Percentiles rank a stretch among this genome's conserved stretches.
These are phyloP conservation scores for Muscicapa comitata DNA, from an alignment of 2,797 vertebrate species.

Conservation along the genomic window DNA sequence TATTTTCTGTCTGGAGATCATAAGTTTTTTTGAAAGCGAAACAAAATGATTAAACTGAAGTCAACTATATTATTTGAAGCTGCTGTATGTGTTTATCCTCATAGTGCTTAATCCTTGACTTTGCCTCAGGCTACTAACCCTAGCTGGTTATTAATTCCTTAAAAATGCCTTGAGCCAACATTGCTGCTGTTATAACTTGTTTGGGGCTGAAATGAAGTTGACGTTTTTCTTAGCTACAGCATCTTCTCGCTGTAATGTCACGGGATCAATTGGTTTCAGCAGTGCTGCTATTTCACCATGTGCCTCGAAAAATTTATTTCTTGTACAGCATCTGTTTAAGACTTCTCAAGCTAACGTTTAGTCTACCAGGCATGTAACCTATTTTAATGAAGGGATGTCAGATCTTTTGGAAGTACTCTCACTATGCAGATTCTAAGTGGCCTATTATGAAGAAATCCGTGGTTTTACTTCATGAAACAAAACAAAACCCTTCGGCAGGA, in stretches of 20 bases:
- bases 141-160: conserved; percentile 64
- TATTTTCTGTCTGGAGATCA: conserved; percentile 54
- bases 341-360: conserved; percentile 31
- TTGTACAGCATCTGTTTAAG: conserved; percentile 19
- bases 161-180: conserved; percentile 48
- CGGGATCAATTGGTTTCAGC: conserved; percentile 29
- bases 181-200: conserved; percentile 53
- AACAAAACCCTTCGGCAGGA: neutral
- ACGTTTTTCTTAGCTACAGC: conserved; percentile 34
- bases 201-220: conserved; percentile 44
- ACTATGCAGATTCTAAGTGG: neutral
- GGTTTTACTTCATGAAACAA: neutral
- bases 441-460: neutral
- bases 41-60: conserved; percentile 67
- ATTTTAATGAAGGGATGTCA: conserved; percentile 37
- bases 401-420: neutral
- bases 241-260: conserved; percentile 29
- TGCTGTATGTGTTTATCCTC: conserved; percentile 55
- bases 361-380: conserved; percentile 18
- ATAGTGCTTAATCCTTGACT: conserved; percentile 59
- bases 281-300: neutral
- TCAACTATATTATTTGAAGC: conserved; percentile 60
- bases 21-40: conserved; percentile 58
- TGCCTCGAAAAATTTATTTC: neutral
- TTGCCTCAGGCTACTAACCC: conserved; percentile 57